Base-by-base conservation (phyloP, 1,140 invertebrate genomes). In the Diplogasteroides magnus region DNA sequence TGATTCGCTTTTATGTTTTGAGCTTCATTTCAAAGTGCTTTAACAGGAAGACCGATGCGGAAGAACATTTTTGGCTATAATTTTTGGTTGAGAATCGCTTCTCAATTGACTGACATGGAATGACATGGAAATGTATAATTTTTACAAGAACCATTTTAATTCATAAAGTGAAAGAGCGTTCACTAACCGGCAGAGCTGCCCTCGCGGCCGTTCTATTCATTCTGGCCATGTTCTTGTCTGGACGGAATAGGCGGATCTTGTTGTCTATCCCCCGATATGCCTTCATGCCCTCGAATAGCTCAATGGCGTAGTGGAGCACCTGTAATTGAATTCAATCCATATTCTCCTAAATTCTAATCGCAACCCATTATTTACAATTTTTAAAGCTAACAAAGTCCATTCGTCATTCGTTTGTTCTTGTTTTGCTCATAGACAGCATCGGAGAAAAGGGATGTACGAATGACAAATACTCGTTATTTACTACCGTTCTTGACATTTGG, bases 201-300 rank as follows among this genome's bases (percentile, higher is more conserved):
- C 93, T 87, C 68, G 88, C 80, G 2, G 96, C 93, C 14, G 93
- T 90, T 58, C 85, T 79, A 76, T 92, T 90, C 91, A 99, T 92
- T 74, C 97, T 86, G 68, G 89, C 87, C 91, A 98, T 94, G 83
- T 99, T 98, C 77, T 94, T 85, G 56, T 96, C 90, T 2, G 96
- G 95, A 64, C 97, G 88, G 84, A 98, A 99, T 72, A 98, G 84
- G 75, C 94, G 87, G 65, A 98, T 92, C 86, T 90, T 91, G 61
- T 91, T 91, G 85, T 98, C 94, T 2, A 88, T 86, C n/a, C 94
- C 93, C 79, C 93, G 88, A 83, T 93, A 98, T 0, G 94, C 94
- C 85, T 99, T 99, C 88, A 98, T 89, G 89, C 58, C 96, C 96
- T 98, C 96, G 82, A 98, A 99, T 69, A 97, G 85, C 93, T 97